phyloP scores from a whole-genome alignment of 2,113 vertebrate genomes.

The Silurus meridionalis region DNA sequence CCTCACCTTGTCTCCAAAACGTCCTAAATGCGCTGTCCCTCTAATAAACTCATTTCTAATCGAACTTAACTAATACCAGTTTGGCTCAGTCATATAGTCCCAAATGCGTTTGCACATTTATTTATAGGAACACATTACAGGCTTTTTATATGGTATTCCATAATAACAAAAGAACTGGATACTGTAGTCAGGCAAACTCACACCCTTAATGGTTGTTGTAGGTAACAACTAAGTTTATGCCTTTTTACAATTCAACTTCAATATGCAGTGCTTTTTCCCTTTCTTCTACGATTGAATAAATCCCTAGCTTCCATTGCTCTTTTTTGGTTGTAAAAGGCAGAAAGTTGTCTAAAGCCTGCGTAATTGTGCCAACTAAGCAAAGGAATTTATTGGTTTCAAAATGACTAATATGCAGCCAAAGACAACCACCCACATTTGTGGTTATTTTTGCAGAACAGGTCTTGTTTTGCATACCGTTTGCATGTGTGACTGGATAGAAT shows the following conservation, averaged over 20 bases:
- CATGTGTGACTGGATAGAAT: conserved; percentile 8
- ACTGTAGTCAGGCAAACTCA: background rate
- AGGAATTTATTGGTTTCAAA: conserved; percentile 31
- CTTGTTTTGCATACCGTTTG: conserved; percentile 7
- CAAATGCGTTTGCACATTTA: background rate
- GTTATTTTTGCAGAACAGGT: conserved; percentile 41
- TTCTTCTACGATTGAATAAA: conserved; percentile 21
- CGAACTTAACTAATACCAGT: background rate
- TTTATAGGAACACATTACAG: conserved; percentile 5
- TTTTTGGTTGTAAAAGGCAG: conserved; percentile 15
- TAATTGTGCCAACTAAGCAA: conserved; percentile 32
- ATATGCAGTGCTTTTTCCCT: background rate
- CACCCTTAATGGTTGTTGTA: background rate
- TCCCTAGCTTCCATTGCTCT: conserved; percentile 19
- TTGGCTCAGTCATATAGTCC: background rate
- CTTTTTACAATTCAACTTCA: background rate
- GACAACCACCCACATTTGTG: conserved; percentile 40
- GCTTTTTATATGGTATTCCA: conserved; percentile 8
- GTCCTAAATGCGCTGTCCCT: too few relatives aligned
- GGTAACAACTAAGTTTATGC: background rate
- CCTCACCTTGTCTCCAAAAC: too few relatives aligned
- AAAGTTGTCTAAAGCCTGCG: conserved; percentile 19
- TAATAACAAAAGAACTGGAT: conserved; percentile 1
- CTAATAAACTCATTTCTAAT: too few relatives aligned
- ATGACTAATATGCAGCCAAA: conserved; percentile 35